phyloP scores from a whole-genome alignment of 1,140 invertebrate genomes.

The Psilanteris sp. region DNA sequence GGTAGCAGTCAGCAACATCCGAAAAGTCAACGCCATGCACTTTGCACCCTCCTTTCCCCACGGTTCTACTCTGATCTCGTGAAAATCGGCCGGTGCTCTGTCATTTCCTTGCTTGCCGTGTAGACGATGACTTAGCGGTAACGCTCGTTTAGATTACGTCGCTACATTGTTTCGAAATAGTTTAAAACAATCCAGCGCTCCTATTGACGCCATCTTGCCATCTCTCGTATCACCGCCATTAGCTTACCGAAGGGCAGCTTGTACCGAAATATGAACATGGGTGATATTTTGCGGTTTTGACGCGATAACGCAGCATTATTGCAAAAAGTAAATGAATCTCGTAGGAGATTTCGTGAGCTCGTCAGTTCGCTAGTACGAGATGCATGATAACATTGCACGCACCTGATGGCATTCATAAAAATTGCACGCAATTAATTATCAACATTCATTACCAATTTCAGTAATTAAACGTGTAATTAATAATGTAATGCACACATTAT shows the following conservation, averaged over 20 bases:
- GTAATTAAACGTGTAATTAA: too few relatives aligned
- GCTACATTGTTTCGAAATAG: conserved; percentile 48
- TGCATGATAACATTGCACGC: too few relatives aligned
- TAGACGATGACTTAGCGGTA: conserved; percentile 44
- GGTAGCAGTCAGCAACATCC: conserved; percentile 23
- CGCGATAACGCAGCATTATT: conserved; percentile 16
- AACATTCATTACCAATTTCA: too few relatives aligned
- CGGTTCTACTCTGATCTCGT: neutral
- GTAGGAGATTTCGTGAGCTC: too few relatives aligned
- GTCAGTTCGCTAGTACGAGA: too few relatives aligned
- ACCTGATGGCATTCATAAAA: too few relatives aligned
- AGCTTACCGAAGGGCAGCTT: conserved; percentile 5
- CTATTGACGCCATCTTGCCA: conserved; percentile 13
- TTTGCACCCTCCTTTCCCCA: neutral
- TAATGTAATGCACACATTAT: too few relatives aligned
- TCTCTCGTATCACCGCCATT: conserved; percentile 10
- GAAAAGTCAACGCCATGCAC: conserved; percentile 24
- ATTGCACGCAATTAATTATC: too few relatives aligned
- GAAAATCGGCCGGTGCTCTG: conserved; percentile 33
- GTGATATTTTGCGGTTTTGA: conserved; percentile 41
- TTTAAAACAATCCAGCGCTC: conserved; percentile 43
- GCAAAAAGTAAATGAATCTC: conserved; percentile 25
- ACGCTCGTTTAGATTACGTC: conserved; percentile 51
- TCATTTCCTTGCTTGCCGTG: conserved; percentile 38
- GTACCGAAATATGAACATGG: conserved; percentile 1